These are phyloP conservation scores for Eristalis tenax DNA, from an alignment of 2,888 invertebrate genomes.

Conservation along the genomic window DNA sequence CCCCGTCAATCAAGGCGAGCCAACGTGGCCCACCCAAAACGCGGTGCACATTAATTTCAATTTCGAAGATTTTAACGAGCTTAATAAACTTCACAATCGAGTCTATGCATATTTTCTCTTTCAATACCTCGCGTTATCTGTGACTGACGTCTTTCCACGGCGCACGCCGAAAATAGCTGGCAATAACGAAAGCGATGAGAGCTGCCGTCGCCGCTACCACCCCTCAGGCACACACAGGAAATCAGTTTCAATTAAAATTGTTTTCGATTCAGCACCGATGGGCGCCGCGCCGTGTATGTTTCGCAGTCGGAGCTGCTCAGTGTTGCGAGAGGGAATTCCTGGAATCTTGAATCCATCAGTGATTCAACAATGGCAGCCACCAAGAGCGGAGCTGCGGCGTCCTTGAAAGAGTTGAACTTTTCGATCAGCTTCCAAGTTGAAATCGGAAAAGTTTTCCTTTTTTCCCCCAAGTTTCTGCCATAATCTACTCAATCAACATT, in stretches of 20 bases:
- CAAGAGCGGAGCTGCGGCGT: background rate
- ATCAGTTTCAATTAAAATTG: slow-evolving; percentile 56
- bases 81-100: slow-evolving; percentile 20
- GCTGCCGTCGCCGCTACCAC: background rate
- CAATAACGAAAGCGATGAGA: slow-evolving; percentile 12
- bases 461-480: background rate
- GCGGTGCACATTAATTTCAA: background rate
- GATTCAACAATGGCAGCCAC: background rate
- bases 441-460: slow-evolving; percentile 53
- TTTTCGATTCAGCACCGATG: slow-evolving; percentile 18
- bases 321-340: background rate
- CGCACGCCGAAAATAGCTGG: slow-evolving; percentile 1
- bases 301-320: background rate
- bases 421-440: slow-evolving; percentile 40
- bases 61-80: background rate
- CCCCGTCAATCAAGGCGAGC: background rate
- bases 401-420: slow-evolving; percentile 51
- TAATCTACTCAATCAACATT: slow-evolving; percentile 35
- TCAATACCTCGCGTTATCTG: slow-evolving; percentile 29
- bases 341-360: slow-evolving; percentile 10
- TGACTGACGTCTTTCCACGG: slow-evolving; percentile 29
- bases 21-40: background rate
- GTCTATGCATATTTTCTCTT: slow-evolving; percentile 3
- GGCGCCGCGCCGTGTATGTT: background rate
- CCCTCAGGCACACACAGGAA: background rate